A percentile compares a stretch with the other conserved stretches of the same genome.
phyloP scores from a whole-genome alignment of 2,888 invertebrate genomes.

The Drosophila ustulata region DNA sequence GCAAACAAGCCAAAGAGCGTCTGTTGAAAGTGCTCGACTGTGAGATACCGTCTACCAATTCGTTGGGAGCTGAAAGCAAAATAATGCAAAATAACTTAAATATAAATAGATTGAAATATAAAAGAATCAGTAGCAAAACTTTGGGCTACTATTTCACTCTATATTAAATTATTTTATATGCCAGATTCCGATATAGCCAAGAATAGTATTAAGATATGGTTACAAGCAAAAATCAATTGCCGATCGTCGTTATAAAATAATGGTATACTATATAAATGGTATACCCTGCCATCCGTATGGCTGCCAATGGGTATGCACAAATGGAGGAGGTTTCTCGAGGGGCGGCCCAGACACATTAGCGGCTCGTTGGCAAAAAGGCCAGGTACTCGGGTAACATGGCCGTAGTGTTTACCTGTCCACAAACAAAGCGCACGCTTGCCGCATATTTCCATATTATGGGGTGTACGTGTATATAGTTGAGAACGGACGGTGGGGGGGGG shows the following conservation, averaged over 20 bases:
- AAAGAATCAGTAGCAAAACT: too few species aligned
- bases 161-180: too few species aligned
- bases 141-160: too few species aligned
- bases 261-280: too few species aligned
- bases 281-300: background rate
- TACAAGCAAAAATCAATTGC: too few species aligned
- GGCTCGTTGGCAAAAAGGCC: conserved; percentile 56
- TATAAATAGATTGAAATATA: too few species aligned
- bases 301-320: background rate
- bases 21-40: background rate
- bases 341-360: conserved; percentile 58
- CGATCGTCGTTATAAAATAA: too few species aligned
- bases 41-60: background rate
- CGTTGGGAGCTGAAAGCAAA: too few species aligned
- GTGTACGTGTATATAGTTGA: conserved; percentile 10
- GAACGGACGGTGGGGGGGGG: background rate
- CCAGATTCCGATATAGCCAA: too few species aligned
- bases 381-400: conserved; percentile 1
- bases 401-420: conserved; percentile 40
- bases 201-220: too few species aligned
- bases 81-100: too few species aligned
- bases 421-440: conserved; percentile 38
- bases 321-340: background rate
- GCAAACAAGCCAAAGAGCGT: background rate
- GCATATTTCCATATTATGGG: conserved; percentile 46